Percentiles rank a stretch among this genome's conserved stretches.
These are phyloP conservation scores for Cyanoliseus patagonus DNA, from an alignment of 2,113 vertebrate species.

Conservation along the genomic window DNA sequence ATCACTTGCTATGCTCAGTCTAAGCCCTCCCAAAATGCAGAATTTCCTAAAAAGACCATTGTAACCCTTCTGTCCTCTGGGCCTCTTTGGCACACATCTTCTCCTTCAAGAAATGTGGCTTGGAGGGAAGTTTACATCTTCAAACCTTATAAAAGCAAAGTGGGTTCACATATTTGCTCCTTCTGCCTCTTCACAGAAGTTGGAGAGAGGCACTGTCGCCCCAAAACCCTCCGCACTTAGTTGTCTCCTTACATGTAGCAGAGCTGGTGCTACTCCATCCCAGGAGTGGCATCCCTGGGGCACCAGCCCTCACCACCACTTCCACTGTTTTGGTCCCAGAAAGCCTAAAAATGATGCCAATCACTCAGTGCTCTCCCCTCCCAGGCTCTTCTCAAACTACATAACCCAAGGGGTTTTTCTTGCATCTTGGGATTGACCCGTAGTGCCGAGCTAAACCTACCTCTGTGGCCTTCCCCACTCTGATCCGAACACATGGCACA, in stretches of 20 bases:
- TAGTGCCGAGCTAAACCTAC: neutral
- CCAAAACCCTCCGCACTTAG: neutral
- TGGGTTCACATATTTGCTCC: neutral
- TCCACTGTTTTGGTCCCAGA: neutral
- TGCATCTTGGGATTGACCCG: neutral
- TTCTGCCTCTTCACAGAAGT: neutral
- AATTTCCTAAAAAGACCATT: neutral
- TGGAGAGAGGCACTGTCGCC: neutral
- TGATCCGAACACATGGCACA: neutral
- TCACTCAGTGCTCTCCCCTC: neutral
- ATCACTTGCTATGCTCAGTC: neutral
- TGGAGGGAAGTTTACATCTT: neutral
- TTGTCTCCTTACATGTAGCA: neutral
- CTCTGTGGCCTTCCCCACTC: neutral
- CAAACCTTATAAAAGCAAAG: neutral
- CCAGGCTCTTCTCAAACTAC: neutral
- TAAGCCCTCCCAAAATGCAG: neutral
- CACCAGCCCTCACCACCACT: neutral
- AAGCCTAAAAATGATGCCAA: neutral
- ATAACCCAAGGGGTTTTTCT: neutral
- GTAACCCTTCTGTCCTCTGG: neutral
- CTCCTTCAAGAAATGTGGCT: fast-evolving
- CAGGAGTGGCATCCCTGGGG: fast-evolving
- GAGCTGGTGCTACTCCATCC: neutral
- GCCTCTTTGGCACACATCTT: neutral